Percentiles rank a stretch among this genome's conserved stretches.
These are phyloP conservation scores for Manis javanica DNA, from an alignment of 2,797 vertebrate genomes.

Conservation along the genomic window DNA sequence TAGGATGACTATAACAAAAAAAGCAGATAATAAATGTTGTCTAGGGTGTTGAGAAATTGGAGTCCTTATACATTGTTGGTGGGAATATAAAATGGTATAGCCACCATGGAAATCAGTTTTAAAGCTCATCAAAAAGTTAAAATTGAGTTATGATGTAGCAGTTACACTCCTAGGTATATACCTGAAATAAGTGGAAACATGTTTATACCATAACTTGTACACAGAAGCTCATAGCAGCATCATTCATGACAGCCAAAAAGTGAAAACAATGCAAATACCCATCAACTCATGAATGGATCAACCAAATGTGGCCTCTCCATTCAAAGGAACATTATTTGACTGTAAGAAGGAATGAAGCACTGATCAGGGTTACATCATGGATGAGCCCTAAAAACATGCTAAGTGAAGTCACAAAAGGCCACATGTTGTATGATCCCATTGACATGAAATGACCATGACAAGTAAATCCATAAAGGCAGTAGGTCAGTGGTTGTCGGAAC, in stretches of 20 bases:
- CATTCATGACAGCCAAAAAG: background rate
- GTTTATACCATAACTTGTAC: background rate
- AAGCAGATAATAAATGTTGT: background rate
- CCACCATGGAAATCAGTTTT: background rate
- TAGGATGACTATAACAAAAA: background rate
- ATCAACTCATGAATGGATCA: background rate
- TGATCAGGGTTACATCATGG: background rate
- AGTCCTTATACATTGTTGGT: background rate
- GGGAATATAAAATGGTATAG: background rate
- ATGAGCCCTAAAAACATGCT: background rate
- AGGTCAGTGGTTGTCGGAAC: background rate
- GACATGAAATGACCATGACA: background rate
- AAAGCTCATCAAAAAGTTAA: background rate
- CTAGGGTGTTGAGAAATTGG: background rate
- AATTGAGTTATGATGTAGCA: background rate
- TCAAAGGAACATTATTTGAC: background rate
- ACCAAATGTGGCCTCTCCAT: background rate
- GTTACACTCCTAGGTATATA: background rate
- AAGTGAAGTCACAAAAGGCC: background rate
- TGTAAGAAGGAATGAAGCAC: background rate
- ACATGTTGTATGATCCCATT: background rate
- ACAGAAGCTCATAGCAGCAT: background rate
- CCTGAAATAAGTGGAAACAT: background rate
- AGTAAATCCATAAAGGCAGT: background rate
- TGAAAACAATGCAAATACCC: background rate